phyloP scores from a whole-genome alignment of 2,888 invertebrate species.

The Sepiola atlantica region DNA sequence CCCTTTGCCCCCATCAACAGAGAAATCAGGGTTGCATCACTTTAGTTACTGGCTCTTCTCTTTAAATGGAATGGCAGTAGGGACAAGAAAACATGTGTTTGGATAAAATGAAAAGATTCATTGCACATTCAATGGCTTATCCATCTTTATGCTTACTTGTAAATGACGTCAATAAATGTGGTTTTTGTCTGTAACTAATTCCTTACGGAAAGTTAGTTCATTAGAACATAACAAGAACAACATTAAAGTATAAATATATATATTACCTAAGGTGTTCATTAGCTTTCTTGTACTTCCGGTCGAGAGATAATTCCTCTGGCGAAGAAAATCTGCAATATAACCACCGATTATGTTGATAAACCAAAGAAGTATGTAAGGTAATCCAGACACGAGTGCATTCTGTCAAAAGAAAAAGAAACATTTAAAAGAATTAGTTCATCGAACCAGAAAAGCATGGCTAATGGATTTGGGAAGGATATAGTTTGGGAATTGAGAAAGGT shows the following conservation, averaged over 20 bases:
- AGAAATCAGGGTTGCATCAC: too few species aligned
- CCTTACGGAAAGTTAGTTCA: background rate
- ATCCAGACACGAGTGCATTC: constrained; percentile 64
- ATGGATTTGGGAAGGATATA: too few species aligned
- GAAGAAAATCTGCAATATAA: constrained; percentile 56
- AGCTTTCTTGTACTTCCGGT: constrained; percentile 57
- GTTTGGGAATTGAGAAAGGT: background rate
- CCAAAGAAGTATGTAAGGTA: constrained; percentile 68
- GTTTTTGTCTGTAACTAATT: too few species aligned
- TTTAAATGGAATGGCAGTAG: too few species aligned
- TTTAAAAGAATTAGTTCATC: background rate
- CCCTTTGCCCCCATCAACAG: too few species aligned
- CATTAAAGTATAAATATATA: background rate
- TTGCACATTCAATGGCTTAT: too few species aligned
- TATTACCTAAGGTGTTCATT: constrained; percentile 57
- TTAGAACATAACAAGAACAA: constrained; percentile 53
- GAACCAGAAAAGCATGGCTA: background rate
- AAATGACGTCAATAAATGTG: too few species aligned
- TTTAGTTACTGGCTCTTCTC: too few species aligned
- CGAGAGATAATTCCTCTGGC: constrained; percentile 67
- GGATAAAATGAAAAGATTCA: too few species aligned
- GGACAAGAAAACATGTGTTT: too few species aligned
- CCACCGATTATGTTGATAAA: constrained; percentile 58
- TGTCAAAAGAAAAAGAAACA: constrained; percentile 51
- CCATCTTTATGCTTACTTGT: too few species aligned